Percentiles rank a stretch among this genome's conserved stretches.
phyloP scores from a whole-genome alignment of 2,797 vertebrate genomes.

The Phalloptychus januarius region DNA sequence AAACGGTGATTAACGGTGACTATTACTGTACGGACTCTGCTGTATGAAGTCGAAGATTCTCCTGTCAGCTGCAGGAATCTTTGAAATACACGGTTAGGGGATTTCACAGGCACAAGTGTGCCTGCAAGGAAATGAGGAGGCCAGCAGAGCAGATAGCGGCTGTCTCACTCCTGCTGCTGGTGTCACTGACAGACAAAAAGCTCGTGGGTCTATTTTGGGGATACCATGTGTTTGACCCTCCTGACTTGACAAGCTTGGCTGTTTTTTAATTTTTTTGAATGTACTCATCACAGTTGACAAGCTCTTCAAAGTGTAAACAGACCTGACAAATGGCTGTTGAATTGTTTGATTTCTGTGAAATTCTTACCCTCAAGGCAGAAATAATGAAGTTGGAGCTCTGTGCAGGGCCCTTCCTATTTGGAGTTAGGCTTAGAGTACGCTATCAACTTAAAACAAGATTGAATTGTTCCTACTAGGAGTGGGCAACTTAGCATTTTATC shows the following conservation, averaged over 20 bases:
- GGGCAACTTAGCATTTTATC: too few relatives aligned
- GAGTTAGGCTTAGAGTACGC: conserved; percentile 1
- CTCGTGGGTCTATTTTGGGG: conserved; percentile 63
- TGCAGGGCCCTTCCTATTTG: conserved; percentile 5
- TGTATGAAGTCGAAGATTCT: neutral
- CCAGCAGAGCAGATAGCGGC: neutral
- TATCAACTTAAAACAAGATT: neutral
- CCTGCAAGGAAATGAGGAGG: conserved; percentile 14
- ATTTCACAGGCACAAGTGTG: conserved; percentile 18
- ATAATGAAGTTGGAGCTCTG: conserved; percentile 10
- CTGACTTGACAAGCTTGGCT: conserved; percentile 21
- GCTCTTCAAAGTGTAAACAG: conserved; percentile 16
- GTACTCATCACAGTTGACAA: conserved; percentile 36
- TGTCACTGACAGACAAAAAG: conserved; percentile 34
- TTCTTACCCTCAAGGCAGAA: conserved; percentile 16
- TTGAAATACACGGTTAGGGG: conserved; percentile 6
- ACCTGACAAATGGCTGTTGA: conserved; percentile 14
- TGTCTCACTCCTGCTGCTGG: conserved; percentile 6
- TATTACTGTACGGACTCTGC: neutral
- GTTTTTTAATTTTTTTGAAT: conserved; percentile 3
- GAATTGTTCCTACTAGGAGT: neutral
- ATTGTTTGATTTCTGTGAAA: conserved; percentile 28
- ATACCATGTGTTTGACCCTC: conserved; percentile 42
- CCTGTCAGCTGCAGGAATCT: conserved; percentile 14
- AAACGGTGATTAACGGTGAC: neutral